Base-by-base conservation (phyloP, 2,888 invertebrate species). In the Cosmorhoe ocellata region DNA sequence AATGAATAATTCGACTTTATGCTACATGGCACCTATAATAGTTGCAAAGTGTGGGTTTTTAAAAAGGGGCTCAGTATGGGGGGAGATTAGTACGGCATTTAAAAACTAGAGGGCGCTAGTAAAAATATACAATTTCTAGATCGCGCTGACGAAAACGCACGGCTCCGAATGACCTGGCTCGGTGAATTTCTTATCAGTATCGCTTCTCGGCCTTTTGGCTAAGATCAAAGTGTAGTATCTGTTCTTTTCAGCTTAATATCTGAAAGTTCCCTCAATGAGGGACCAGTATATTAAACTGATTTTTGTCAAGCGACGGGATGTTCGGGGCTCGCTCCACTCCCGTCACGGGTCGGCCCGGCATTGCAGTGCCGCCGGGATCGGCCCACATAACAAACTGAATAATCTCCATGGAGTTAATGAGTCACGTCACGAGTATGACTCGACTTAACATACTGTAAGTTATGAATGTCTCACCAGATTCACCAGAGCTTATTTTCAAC, bases 201-300 rank as follows among this genome's bases (percentile, higher is more conserved):
- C 47, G 47, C 47, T 47, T 47, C 47, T 47, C 47, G 47, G 46
- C 46, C 46, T 46, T 46, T 46, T 46, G 46, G 46, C 39, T 46
- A 45, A 45, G 45, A 45, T 45, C 45, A 45, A 45, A 45, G 45
- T 45, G 45, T 45, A 45, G 45, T 45, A 45, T 45, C 45, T 45
- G 45, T 45, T 45, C 45, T 45, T 45, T 45, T 45, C 45, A 45
- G 45, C 45, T 45, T 45, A 45, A 45, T 45, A 45, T 45, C 45
- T 45, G 45, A 45, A 45, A 45, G 45, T 45, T 45, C 45, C 45
- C 45, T 45, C 45, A 45, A 37, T 45, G 45, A 45, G 45, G 45
- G 45, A 45, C 45, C 45, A 45, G 45, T 45, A 45, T 45, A 45
- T 45, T 45, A 45, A 45, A 31, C 45, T 45, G 45, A 45, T 45